These are phyloP conservation scores for Cnemophilus loriae DNA, from an alignment of 2,113 vertebrate genomes.

Conservation along the genomic window DNA sequence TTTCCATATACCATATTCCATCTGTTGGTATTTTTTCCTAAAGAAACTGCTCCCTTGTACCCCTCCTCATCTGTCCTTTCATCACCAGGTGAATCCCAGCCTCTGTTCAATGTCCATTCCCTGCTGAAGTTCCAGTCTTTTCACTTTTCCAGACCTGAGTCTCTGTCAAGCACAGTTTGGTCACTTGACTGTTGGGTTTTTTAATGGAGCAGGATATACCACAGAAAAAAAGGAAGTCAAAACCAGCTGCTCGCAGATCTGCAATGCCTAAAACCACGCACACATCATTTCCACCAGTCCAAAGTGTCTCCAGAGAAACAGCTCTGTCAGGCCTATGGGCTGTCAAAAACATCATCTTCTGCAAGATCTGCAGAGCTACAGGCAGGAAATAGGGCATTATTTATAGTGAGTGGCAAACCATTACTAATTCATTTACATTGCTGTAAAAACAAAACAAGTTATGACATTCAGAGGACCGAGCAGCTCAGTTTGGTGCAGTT, in stretches of 20 bases:
- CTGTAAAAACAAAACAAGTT: constrained; percentile 28
- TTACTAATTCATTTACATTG: constrained; percentile 44
- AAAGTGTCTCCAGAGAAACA: background rate
- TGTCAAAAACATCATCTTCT: background rate
- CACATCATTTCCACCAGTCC: background rate
- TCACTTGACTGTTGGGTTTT: background rate
- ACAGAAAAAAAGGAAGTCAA: background rate
- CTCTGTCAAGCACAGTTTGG: background rate
- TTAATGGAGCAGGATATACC: background rate
- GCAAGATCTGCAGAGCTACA: constrained; percentile 12
- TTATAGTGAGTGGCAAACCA: constrained; percentile 59
- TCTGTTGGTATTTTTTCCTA: background rate
- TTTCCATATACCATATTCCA: background rate
- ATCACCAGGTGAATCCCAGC: background rate
- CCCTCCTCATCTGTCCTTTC: background rate
- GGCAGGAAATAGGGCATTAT: constrained; percentile 55
- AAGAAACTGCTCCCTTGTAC: background rate
- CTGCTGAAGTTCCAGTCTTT: background rate
- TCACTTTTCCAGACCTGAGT: background rate
- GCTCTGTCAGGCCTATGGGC: background rate
- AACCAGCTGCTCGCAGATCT: background rate
- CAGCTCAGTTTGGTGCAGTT: constrained; percentile 37
- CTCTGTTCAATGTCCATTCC: background rate
- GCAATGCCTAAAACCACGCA: background rate
- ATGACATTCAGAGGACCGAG: constrained; percentile 23